Conservation (phyloP, 2,888 invertebrate genomes). For the Thereva unica region DNA sequence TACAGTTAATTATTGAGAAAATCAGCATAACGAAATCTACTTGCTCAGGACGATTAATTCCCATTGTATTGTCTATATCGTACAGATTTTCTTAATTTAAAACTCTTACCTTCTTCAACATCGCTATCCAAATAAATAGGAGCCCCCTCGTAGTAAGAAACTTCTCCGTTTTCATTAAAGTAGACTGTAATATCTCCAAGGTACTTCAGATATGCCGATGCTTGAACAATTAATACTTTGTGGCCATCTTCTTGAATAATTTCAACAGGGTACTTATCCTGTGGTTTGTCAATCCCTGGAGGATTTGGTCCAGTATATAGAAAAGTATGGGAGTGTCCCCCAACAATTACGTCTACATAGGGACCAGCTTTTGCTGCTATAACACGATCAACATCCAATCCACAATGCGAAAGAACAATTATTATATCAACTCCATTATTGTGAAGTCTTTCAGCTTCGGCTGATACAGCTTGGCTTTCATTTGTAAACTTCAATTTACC, state of each 20-base stretch:
- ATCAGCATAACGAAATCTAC: too few species aligned
- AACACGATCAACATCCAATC: conserved; percentile 68
- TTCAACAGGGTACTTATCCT: conserved; percentile 71
- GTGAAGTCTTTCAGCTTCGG: conserved; percentile 68
- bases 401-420: conserved; percentile 82
- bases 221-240: conserved; percentile 68
- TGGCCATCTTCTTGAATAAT: conserved; percentile 60
- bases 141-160: conserved; percentile 70
- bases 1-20: too few species aligned
- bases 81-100: not conserved
- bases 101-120: conserved; percentile 66
- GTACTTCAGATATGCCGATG: conserved; percentile 74
- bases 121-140: conserved; percentile 69
- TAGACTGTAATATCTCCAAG: conserved; percentile 75
- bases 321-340: conserved; percentile 81
- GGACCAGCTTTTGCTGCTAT: conserved; percentile 69
- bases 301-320: conserved; percentile 66
- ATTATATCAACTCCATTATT: conserved; percentile 73
- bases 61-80: too few species aligned
- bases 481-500: conserved; percentile 71
- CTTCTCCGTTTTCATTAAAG: conserved; percentile 70
- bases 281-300: conserved; percentile 63
- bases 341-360: conserved; percentile 80
- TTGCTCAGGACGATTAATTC: too few species aligned
- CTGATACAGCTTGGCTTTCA: conserved; percentile 68